Conservation (phyloP, 2,113 vertebrate genomes). For the Chaetorhynchus papuensis region DNA sequence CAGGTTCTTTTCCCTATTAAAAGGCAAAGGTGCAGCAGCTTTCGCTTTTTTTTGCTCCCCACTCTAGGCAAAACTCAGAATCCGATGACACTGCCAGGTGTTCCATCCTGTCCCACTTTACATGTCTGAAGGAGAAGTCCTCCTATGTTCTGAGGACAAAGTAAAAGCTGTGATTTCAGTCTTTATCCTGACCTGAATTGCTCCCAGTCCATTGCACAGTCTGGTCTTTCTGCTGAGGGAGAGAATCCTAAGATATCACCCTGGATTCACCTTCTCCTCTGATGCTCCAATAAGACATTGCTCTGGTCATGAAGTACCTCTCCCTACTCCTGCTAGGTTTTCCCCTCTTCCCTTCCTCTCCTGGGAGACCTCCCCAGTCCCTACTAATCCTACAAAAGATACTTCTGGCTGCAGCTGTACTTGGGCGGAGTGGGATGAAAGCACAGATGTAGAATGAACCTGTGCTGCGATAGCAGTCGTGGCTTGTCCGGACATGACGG, state of each 20-base stretch:
- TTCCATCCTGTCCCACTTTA: neutral
- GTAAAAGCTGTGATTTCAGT: neutral
- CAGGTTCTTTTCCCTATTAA: neutral
- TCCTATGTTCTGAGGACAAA: neutral
- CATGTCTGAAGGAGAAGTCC: neutral
- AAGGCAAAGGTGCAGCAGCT: neutral
- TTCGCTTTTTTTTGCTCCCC: neutral
- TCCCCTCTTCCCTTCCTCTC: neutral
- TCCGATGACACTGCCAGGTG: neutral
- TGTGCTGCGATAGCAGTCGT: conserved; percentile 12
- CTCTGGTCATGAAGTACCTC: neutral
- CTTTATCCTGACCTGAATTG: neutral
- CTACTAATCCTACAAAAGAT: neutral
- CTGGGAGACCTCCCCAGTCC: neutral
- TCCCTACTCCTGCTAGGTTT: neutral
- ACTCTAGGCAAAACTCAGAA: neutral
- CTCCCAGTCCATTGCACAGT: neutral
- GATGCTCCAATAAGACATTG: neutral
- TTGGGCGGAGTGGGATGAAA: conserved; percentile 22
- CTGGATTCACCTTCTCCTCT: neutral
- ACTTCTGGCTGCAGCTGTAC: neutral
- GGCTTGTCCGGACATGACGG: conserved; percentile 49
- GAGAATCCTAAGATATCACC: neutral
- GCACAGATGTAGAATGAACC: conserved; percentile 22
- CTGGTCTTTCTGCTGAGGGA: neutral